These are phyloP conservation scores for Ophion ellenae DNA, from an alignment of 2,888 invertebrate genomes.

Conservation along the genomic window DNA sequence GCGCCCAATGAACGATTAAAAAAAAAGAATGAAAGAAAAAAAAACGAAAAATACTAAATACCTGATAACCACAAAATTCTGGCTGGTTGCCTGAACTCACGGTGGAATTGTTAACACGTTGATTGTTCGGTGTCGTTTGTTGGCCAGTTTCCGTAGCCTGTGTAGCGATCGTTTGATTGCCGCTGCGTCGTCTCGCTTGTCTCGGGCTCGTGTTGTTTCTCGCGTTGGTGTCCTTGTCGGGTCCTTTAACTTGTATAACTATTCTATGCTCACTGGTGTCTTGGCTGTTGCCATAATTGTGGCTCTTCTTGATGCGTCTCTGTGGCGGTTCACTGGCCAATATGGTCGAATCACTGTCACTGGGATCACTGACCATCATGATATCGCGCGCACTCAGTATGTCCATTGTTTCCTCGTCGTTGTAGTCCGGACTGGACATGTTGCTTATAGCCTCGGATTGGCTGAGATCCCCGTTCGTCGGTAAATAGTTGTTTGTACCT, in stretches of 20 bases:
- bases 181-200: slow-evolving; percentile 74
- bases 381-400: slow-evolving; percentile 91
- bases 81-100: slow-evolving; percentile 69
- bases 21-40: slow-evolving; percentile 15
- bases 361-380: slow-evolving; percentile 95
- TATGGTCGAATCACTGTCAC: slow-evolving; percentile 95
- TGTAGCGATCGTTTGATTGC: slow-evolving; percentile 60
- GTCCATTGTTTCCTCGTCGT: slow-evolving; percentile 93
- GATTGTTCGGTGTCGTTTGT: slow-evolving; percentile 38
- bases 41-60: slow-evolving; percentile 58
- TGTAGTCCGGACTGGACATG: slow-evolving; percentile 95
- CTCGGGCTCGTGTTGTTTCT: slow-evolving; percentile 78
- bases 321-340: slow-evolving; percentile 92
- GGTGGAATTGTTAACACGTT: slow-evolving; percentile 62
- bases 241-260: slow-evolving; percentile 92
- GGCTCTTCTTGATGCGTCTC: slow-evolving; percentile 80
- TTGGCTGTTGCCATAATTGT: slow-evolving; percentile 74
- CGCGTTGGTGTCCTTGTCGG: slow-evolving; percentile 82
- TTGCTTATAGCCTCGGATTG: slow-evolving; percentile 94
- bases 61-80: slow-evolving; percentile 68
- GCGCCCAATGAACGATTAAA: not conserved
- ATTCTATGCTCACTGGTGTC: slow-evolving; percentile 89
- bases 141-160: slow-evolving; percentile 37
- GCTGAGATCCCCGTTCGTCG: slow-evolving; percentile 89
- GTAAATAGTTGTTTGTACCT: slow-evolving; percentile 73